Evolutionary conservation across 2,113 vertebrate species (phyloP), one percentile per base, ranked within the genome.

Genomic region (Sinocyclocheilus rhinocerous): DNA sequence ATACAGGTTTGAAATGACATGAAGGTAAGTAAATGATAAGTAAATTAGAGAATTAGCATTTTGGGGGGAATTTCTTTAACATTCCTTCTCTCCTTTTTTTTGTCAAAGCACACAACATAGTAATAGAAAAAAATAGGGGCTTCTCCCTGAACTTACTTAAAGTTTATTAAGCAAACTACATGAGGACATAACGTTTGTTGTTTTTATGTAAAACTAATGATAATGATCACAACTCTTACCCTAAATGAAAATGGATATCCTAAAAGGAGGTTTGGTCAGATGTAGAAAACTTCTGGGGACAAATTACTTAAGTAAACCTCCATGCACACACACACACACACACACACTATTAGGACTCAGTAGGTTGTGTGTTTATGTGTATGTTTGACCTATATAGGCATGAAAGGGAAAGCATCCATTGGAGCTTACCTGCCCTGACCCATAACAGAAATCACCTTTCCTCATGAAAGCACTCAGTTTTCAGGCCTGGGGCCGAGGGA

Each of bases 331-430:
- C 57, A 59, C 52, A 55, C 52, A 26, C n/a, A 26, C 61, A 24
- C n/a, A 63, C 61, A 65, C 4, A 24, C 63, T 55, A 0, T 29
- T 67, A 59, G 52, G 48, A 70, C 18, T 70, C 76, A 12, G 4
- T 80, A 39, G 55, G 22, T 16, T 48, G 18, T 48, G 18, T 55
- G 80, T 85, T 39, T 87, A 78, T 91, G 85, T 91, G 86, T 90
- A 88, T 84, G 93, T 86, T 83, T 92, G 90, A 87, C 89, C 87
- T 87, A 86, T 84, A 90, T 89, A 89, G 88, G 85, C 48, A 78
- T 87, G 90, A 94, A 95, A 95, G 95, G 94, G 94, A 95, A 96
- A 95, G 95, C 93, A 90, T 83, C 89, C 76, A 48, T 77, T 67
- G 72, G 86, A 89, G 89, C 84, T 91, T 85, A 22, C 88, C 89